These are phyloP conservation scores for Myzus persicae DNA, from an alignment of 1,140 invertebrate species.

Conservation along the genomic window DNA sequence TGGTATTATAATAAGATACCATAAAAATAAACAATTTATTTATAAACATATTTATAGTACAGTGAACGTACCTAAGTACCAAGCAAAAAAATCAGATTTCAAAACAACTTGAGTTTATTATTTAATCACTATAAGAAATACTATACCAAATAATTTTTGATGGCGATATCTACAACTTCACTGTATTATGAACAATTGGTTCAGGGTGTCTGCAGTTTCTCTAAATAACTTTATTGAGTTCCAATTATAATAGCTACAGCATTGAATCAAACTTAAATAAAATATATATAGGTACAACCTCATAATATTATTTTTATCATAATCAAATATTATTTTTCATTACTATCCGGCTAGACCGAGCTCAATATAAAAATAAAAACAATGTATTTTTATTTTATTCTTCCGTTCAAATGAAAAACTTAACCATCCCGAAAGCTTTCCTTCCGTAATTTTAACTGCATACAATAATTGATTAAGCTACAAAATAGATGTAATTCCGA, in stretches of 20 bases:
- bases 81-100: background rate
- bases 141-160: background rate
- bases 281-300: background rate
- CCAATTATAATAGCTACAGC: background rate
- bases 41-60: no score
- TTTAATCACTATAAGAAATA: no score
- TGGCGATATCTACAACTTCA: no score
- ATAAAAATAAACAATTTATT: background rate
- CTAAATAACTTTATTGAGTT: background rate
- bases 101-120: background rate
- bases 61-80: background rate
- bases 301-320: background rate
- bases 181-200: background rate
- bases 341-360: background rate
- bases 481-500: background rate
- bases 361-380: background rate
- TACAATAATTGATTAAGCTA: background rate
- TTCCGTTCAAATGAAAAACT: background rate
- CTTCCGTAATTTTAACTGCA: background rate
- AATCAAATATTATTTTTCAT: background rate
- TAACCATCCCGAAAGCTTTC: background rate
- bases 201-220: background rate
- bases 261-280: background rate
- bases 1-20: background rate
- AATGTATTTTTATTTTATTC: background rate